Conservation (phyloP, 2,113 vertebrate species). For the Promerops cafer region DNA sequence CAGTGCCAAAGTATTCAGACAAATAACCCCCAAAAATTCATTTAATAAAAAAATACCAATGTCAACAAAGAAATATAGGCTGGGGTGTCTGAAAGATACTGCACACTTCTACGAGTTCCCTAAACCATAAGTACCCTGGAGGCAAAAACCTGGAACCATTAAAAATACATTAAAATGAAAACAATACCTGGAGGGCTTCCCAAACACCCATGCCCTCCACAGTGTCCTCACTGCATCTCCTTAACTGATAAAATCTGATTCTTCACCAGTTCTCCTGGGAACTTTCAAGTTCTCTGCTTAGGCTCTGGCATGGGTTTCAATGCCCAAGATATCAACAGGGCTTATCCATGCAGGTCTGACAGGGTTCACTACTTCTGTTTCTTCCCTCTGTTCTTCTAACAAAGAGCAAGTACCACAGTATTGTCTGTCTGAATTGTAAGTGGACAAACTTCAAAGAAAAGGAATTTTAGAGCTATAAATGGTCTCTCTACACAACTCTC, state of each 20-base stretch:
- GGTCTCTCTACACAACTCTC: neutral
- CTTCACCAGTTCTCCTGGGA: neutral
- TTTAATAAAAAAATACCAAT: neutral
- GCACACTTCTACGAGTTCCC: neutral
- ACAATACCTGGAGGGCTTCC: conserved; percentile 3
- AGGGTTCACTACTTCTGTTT: neutral
- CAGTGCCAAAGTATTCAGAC: neutral
- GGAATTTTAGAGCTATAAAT: neutral
- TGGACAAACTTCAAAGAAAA: conserved; percentile 5
- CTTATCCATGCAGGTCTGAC: neutral
- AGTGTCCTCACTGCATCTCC: neutral
- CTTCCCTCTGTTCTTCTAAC: neutral
- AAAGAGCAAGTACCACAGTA: neutral
- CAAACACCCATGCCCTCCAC: neutral
- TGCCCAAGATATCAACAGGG: neutral
- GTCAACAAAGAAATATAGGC: neutral
- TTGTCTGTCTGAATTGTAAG: neutral
- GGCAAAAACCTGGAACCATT: conserved; percentile 5
- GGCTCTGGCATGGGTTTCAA: neutral
- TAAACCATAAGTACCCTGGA: neutral
- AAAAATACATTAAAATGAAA: neutral
- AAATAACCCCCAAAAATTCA: neutral
- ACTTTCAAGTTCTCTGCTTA: neutral
- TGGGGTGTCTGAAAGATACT: neutral
- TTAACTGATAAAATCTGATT: neutral